Evolutionary conservation across 92 coral and sea anemone genomes (phyloP).

Genomic region (Plumapathes pennacea): DNA sequence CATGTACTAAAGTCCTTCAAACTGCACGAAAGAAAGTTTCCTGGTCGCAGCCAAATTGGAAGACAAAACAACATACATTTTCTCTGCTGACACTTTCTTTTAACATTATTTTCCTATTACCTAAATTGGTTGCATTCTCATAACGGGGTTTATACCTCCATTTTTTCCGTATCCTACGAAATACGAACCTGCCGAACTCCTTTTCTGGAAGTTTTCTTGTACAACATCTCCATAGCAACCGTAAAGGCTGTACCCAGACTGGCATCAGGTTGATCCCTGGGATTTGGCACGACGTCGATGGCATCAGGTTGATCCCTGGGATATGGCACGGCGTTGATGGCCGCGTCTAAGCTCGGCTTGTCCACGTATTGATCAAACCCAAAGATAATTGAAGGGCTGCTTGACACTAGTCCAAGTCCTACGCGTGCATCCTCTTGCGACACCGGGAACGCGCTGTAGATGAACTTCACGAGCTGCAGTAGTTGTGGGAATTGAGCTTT

Average conservation of each 20-base stretch:
- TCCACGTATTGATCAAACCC: slow-evolving; percentile 71
- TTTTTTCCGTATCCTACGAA: no score
- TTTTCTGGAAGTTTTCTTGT: slow-evolving; percentile 55
- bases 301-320: slow-evolving; percentile 59
- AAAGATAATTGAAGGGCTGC: slow-evolving; percentile 58
- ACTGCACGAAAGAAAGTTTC: no score
- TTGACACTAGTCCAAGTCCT: slow-evolving; percentile 72
- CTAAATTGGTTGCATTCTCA: not conserved
- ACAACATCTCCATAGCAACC: slow-evolving; percentile 58
- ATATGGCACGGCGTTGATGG: slow-evolving; percentile 55
- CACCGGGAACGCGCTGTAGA: slow-evolving; percentile 77
- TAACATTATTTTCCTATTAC: no score
- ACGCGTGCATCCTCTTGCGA: slow-evolving; percentile 66
- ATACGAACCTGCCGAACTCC: slow-evolving; percentile 53
- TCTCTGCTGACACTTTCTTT: no score
- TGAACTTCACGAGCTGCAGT: slow-evolving; percentile 67
- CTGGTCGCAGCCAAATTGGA: no score
- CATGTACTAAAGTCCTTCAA: no score
- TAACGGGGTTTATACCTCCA: not conserved
- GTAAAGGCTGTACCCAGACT: slow-evolving; percentile 67
- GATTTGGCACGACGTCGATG: no score
- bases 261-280: slow-evolving; percentile 37
- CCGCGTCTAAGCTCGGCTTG: slow-evolving; percentile 55
- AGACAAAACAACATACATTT: no score
- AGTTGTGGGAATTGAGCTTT: slow-evolving; percentile 62